Evolutionary conservation across 92 coral and sea anemone genomes (phyloP).

Genomic region (Actinernus sp.): DNA sequence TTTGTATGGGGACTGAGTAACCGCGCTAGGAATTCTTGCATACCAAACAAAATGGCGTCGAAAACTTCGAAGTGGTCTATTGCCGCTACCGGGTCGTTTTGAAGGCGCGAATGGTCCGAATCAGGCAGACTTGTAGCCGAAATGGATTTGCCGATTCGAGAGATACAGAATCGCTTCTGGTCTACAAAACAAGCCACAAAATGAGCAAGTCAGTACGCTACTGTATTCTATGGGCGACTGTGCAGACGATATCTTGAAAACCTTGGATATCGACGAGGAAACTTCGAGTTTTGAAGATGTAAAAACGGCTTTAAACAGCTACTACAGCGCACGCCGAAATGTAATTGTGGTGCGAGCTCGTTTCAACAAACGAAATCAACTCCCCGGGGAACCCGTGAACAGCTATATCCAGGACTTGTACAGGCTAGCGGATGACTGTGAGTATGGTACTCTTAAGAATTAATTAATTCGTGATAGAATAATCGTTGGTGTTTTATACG

Average conservation of each 20-base stretch:
- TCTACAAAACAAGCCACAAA: conserved; percentile 47
- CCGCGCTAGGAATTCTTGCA: too few species aligned
- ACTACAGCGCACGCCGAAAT: conserved; percentile 48
- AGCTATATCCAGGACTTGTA: conserved; percentile 51
- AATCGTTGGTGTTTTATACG: conserved; percentile 61
- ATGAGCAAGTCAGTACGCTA: conserved; percentile 67
- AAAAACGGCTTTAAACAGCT: conserved; percentile 39
- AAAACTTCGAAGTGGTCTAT: too few species aligned
- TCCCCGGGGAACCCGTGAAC: conserved; percentile 57
- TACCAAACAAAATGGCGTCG: too few species aligned
- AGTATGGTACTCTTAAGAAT: conserved; percentile 34
- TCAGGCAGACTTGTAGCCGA: conserved; percentile 60
- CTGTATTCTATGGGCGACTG: conserved; percentile 75
- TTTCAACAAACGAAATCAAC: conserved; percentile 44
- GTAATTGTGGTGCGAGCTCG: conserved; percentile 39
- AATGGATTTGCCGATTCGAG: conserved; percentile 73
- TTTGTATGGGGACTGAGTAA: too few species aligned
- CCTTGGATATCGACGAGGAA: conserved; percentile 55
- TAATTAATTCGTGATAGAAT: conserved; percentile 57
- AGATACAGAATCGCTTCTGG: conserved; percentile 57
- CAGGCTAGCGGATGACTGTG: conserved; percentile 47
- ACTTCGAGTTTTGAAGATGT: conserved; percentile 55
- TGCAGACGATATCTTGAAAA: conserved; percentile 72
- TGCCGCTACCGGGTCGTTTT: conserved; percentile 35
- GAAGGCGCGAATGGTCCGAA: conserved; percentile 31